A percentile compares a stretch with the other conserved stretches of the same genome.
phyloP scores from a whole-genome alignment of 2,888 invertebrate genomes.

The Lobophora halterata region DNA sequence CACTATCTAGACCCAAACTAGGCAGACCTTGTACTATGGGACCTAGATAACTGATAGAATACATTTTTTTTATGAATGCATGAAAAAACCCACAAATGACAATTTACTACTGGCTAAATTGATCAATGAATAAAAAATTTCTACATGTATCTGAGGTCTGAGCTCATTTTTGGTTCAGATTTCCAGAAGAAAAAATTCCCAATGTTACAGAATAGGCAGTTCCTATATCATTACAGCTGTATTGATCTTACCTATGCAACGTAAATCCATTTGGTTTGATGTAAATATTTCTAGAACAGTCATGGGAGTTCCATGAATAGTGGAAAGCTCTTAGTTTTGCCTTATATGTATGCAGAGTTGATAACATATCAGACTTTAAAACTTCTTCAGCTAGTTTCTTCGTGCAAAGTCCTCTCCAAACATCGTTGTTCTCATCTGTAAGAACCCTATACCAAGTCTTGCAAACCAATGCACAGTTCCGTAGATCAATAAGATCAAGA shows the following conservation, averaged over 20 bases:
- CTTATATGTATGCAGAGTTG: conserved; percentile 94
- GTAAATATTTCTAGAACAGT: conserved; percentile 98
- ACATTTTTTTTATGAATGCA: too few species aligned
- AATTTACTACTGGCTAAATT: too few species aligned
- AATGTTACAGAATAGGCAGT: too few species aligned
- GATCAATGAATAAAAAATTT: too few species aligned
- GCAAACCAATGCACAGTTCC: conserved; percentile 95
- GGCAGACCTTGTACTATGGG: too few species aligned
- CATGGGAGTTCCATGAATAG: conserved; percentile 98
- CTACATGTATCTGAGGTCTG: background rate
- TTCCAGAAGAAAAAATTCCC: too few species aligned
- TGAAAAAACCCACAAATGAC: too few species aligned
- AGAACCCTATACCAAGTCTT: conserved; percentile 95
- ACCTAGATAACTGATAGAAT: too few species aligned
- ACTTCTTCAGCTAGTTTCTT: conserved; percentile 91
- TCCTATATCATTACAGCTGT: too few species aligned
- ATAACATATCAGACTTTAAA: conserved; percentile 94
- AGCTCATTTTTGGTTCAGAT: too few species aligned
- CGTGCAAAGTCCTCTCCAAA: conserved; percentile 95
- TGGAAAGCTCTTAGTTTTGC: conserved; percentile 95
- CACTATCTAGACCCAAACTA: too few species aligned
- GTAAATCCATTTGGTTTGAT: conserved; percentile 98
- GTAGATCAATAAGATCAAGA: conserved; percentile 91
- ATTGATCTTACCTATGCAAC: conserved; percentile 91
- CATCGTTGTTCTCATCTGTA: conserved; percentile 96